Conservation (phyloP, 2,797 vertebrate genomes). For the Myotis myotis region DNA sequence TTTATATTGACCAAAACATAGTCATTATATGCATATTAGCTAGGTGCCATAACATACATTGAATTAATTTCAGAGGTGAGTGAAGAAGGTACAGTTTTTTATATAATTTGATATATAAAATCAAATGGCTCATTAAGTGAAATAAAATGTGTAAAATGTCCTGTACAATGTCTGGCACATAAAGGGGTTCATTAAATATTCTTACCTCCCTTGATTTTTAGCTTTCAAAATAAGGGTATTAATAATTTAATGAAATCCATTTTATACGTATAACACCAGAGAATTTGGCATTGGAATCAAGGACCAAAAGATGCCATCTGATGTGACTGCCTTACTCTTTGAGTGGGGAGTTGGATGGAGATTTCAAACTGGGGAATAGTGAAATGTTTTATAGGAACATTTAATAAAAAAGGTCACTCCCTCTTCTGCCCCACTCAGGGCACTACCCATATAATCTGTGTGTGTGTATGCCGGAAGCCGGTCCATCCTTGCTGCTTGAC, state of each 20-base stretch:
- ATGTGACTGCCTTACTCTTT: not conserved
- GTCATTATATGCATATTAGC: slow-evolving; percentile 74
- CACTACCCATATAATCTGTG: not conserved
- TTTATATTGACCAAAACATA: slow-evolving; percentile 78
- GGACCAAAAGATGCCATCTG: not conserved
- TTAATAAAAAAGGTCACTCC: not conserved
- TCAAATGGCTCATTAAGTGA: not conserved
- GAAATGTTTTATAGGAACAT: not conserved
- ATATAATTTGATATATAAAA: slow-evolving; percentile 6
- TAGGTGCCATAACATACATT: slow-evolving; percentile 68
- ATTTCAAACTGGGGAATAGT: not conserved
- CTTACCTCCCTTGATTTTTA: slow-evolving; percentile 22
- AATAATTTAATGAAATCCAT: slow-evolving; percentile 10
- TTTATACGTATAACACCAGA: not conserved
- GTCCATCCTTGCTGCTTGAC: no score
- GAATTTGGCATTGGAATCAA: not conserved
- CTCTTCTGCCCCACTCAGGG: not conserved
- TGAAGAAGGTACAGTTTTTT: slow-evolving; percentile 40
- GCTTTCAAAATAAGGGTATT: slow-evolving; percentile 36
- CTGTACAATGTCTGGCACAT: not conserved
- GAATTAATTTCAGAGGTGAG: slow-evolving; percentile 75
- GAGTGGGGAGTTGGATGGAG: not conserved
- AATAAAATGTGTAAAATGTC: slow-evolving; percentile 35
- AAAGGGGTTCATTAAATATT: slow-evolving; percentile 40
- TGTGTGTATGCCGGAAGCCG: no score